Percentiles rank a stretch among this genome's conserved stretches.
phyloP scores from a whole-genome alignment of 2,888 invertebrate species.

The Cantharis rustica region DNA sequence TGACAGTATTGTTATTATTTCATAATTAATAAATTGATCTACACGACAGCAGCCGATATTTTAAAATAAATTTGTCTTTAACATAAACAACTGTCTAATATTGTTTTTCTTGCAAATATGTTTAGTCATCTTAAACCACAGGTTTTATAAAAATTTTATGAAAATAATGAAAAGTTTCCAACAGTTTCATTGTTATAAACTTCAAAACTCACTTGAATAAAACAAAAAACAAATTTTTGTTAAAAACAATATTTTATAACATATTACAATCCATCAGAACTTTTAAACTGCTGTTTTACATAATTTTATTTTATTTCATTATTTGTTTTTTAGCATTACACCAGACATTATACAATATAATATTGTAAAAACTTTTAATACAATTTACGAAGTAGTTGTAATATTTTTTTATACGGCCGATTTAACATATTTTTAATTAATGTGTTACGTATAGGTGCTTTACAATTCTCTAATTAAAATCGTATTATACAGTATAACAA shows the following conservation, averaged over 20 bases:
- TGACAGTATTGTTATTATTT: too few species aligned
- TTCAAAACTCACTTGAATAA: not conserved
- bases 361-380: not conserved
- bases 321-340: not conserved
- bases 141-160: not conserved
- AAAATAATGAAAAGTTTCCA: not conserved
- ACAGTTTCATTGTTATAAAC: not conserved
- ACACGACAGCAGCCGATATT: too few species aligned
- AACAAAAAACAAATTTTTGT: not conserved
- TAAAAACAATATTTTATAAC: not conserved
- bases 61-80: too few species aligned
- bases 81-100: not conserved
- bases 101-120: not conserved
- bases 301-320: not conserved
- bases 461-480: not conserved
- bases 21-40: too few species aligned
- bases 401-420: too few species aligned
- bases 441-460: not conserved
- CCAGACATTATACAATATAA: too few species aligned
- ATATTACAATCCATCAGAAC: not conserved
- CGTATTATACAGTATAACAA: not conserved
- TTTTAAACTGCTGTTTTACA: not conserved
- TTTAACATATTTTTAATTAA: not conserved
- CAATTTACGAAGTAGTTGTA: too few species aligned
- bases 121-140: not conserved